Evolutionary conservation across 2,113 vertebrate genomes (phyloP), one percentile per base, ranked within the genome.

Genomic region (Lichenostomus cassidix): DNA sequence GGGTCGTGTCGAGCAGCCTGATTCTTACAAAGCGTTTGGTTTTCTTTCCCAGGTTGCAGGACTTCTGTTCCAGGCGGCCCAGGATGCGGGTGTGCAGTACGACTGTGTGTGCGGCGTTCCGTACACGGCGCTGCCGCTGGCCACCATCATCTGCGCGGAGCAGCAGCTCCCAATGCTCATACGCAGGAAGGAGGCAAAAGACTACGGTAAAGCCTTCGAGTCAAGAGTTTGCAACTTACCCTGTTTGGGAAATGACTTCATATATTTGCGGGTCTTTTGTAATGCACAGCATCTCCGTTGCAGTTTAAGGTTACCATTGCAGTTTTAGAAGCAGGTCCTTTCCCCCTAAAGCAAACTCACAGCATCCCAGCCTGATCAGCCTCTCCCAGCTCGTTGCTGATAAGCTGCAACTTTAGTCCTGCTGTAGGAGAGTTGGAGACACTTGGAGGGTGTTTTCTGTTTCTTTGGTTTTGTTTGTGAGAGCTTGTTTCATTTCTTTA

Each of bases 41-140:
- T 94, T 71, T 37, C 18, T 50, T 63, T 25, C 59, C 12, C 63
- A 99, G 99, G 98, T 99, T 14, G 98, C 99, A 2, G 94, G 88
- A 35, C 96, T 99, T 14, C 98, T 99, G 53, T 99, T 99, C 47
- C 96, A 97, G 58, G 90, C 97, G 10, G 98, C 98, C 8, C 71
- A 84, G 10, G 96, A 94, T 25, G 98, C 98, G 1, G 94, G 94
- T 1, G 76, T 99, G 4, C 41, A 79, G 70, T 99, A 98, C 62
- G 96, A 98, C 71, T 97, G 68, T 0, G 97, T 99, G 62, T 99
- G 99, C 46, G 99, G 99, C 0, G 99, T 99, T 5, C 99, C 99
- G 0, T 99, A 99, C 95, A 99, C 99, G 1, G 99, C 98, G 3
- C 97, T 99, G 85, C 99, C 99, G 1, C 25, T 99, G 87, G 99